Conservation (phyloP, 2,888 invertebrate genomes). For the Plutella xylostella region DNA sequence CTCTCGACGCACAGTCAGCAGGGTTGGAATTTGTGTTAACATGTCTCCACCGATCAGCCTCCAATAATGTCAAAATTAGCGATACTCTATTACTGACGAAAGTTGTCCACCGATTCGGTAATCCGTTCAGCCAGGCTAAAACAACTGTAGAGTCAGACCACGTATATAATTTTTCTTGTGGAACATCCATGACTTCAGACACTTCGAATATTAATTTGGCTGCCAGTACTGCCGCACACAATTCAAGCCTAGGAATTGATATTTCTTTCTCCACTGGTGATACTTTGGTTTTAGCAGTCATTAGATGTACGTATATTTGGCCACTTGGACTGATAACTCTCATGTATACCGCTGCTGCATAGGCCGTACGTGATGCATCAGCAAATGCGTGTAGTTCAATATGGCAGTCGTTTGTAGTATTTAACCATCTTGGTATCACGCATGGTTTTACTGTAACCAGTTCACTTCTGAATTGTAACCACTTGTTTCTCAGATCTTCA, state of each 20-base stretch:
- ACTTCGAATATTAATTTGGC: neutral
- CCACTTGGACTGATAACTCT: neutral
- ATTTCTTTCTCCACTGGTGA: constrained; percentile 2
- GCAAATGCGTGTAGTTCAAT: constrained; percentile 11
- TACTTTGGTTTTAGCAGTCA: constrained; percentile 11
- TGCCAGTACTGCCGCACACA: neutral
- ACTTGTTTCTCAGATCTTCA: constrained; percentile 4
- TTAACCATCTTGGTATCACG: neutral
- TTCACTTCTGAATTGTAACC: constrained; percentile 7
- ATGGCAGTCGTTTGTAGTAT: constrained; percentile 5
- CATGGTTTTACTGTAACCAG: neutral
- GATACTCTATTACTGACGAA: neutral
- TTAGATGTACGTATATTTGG: constrained; percentile 1
- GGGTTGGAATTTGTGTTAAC: too few species aligned
- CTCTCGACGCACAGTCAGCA: too few species aligned
- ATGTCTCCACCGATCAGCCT: too few species aligned
- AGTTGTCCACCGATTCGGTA: neutral
- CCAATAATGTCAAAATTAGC: too few species aligned
- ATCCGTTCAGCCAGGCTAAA: neutral
- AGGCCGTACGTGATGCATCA: constrained; percentile 10
- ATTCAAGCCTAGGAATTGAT: neutral
- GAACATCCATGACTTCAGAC: neutral
- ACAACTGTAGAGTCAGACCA: neutral
- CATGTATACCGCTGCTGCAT: constrained; percentile 8
- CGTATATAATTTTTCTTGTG: neutral